Conservation (phyloP, 1,140 invertebrate genomes). For the Globodera rostochiensis region DNA sequence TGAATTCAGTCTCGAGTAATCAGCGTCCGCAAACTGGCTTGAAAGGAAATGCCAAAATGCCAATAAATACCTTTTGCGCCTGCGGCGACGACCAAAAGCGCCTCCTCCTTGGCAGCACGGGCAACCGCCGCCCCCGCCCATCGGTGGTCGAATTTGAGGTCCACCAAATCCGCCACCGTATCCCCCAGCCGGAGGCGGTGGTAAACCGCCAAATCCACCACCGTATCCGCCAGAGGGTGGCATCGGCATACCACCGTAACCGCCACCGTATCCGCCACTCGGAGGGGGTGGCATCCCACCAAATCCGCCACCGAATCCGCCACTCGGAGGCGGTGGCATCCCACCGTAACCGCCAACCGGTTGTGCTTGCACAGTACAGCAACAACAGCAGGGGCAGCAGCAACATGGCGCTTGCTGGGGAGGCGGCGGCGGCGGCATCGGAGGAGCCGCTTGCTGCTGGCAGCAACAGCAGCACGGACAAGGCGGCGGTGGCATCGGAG, state of each 20-base stretch:
- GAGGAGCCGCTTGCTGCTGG: constrained; percentile 2
- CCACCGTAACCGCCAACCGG: neutral
- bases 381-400: constrained; percentile 25
- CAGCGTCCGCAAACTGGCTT: neutral
- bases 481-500: constrained; percentile 15
- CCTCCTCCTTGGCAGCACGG: neutral
- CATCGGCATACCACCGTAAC: neutral
- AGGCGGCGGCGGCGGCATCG: constrained; percentile 19
- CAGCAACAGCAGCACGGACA: constrained; percentile 32
- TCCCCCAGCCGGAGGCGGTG: neutral
- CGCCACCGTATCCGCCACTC: constrained; percentile 6
- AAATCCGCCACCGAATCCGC: neutral
- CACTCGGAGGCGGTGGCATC: constrained; percentile 6
- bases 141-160: neutral
- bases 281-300: constrained; percentile 7
- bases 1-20: neutral
- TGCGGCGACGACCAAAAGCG: neutral
- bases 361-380: constrained; percentile 26
- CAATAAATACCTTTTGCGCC: neutral
- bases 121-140: constrained; percentile 11
- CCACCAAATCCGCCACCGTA: neutral
- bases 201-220: neutral
- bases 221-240: neutral
- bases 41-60: neutral
- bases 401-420: constrained; percentile 7